Base-by-base conservation (phyloP, 2,888 invertebrate species). In the Apamea crenata region DNA sequence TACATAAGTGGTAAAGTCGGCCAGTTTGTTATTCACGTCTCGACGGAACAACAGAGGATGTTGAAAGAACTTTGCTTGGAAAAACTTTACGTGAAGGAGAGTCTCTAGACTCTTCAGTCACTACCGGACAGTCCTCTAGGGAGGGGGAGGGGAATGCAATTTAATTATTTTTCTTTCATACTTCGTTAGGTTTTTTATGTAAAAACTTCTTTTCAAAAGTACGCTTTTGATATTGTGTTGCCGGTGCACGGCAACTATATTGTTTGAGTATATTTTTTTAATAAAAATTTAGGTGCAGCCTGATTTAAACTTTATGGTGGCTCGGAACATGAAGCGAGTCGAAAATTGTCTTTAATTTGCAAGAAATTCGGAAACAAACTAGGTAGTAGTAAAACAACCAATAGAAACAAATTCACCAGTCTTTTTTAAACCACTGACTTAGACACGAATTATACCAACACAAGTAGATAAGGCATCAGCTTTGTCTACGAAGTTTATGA, bases 41-140 rank as follows among this genome's bases (percentile, higher is more conserved):
- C 61, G 40, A 44, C 10, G 63, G 77, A 78, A 86, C 71, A 74
- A 78, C 53, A 59, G 32, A 53, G 53, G 21, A 69, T 56, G 59
- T 78, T 65, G 12, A 50, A 53, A 76, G 65, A 87, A 87, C 71
- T 88, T 88, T 74, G 18, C n/a, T 72, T 18, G 36, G 67, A 80
- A 83, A 80, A 88, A 88, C 65, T 80, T 86, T 47, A 29, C 65
- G 70, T 67, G 32, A 66, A 73, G 67, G 65, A 70, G 32, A 76
- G 47, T 83, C 40, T 69, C 77, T 70, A 65, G 29, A 83, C 40
- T 65, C 76, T 66, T 61, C 53, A 61, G 32, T 71, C 50, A 47
- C 12, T 32, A 29, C 40, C 6, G 53, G 65, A 53, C 72, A 47
- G n/a, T 74, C 29, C 74, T 53, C n/a, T 47, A 18, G 40, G 40